Conservation (phyloP, 2,113 vertebrate genomes). For the Sander vitreus region DNA sequence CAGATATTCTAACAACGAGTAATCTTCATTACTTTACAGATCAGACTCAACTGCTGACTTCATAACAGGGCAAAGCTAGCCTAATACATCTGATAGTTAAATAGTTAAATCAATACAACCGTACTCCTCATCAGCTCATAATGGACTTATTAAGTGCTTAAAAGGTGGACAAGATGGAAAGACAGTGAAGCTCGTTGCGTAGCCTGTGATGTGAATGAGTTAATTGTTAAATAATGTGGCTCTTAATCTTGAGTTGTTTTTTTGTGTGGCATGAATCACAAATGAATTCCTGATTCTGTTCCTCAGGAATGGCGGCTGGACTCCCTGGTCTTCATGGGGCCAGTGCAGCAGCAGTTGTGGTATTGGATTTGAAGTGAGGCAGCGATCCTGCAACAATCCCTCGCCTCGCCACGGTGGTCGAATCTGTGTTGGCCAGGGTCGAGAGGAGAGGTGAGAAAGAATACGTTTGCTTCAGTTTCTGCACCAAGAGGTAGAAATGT, state of each 20-base stretch:
- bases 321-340: conserved; percentile 95
- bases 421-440: conserved; percentile 94
- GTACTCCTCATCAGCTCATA: not conserved
- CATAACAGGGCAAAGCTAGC: not conserved
- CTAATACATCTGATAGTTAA: not conserved
- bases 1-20: no score
- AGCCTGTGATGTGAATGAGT: not conserved
- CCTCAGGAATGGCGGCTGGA: conserved; percentile 95
- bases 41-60: not conserved
- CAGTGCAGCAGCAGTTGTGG: conserved; percentile 96
- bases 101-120: not conserved
- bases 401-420: conserved; percentile 93
- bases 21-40: not conserved
- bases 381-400: conserved; percentile 96
- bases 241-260: not conserved
- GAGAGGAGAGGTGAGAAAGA: conserved; percentile 92
- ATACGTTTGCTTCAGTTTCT: no score
- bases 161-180: not conserved
- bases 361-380: conserved; percentile 96
- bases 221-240: not conserved
- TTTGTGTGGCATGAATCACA: not conserved
- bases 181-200: not conserved
- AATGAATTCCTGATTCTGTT: not conserved
- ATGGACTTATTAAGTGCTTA: not conserved
- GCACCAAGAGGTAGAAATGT: not conserved